Conservation (phyloP, 1,140 invertebrate genomes). For the Antheraea mylitta region DNA sequence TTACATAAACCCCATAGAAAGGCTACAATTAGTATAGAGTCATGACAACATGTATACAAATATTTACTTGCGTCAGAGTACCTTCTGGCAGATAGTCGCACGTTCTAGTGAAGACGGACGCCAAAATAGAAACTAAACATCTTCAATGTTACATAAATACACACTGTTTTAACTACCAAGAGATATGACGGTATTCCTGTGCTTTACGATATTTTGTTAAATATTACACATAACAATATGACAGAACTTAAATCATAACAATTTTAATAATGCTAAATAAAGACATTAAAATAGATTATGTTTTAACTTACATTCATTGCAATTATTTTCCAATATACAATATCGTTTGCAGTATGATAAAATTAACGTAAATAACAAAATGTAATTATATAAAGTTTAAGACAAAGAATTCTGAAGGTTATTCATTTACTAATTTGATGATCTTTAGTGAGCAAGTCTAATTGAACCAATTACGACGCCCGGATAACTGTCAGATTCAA, state of each 20-base stretch:
- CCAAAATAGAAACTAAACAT: neutral
- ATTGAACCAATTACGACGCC: slow-evolving; percentile 40
- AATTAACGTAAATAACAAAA: neutral
- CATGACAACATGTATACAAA: neutral
- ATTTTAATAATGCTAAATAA: no score
- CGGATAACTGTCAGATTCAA: slow-evolving; percentile 27
- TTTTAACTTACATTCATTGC: no score
- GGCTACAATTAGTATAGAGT: neutral
- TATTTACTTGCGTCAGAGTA: neutral
- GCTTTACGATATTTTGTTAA: neutral
- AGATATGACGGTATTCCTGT: neutral
- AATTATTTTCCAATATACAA: no score
- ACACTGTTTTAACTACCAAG: neutral
- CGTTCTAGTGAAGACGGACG: neutral
- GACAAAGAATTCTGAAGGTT: no score
- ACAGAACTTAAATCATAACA: no score
- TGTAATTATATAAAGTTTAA: neutral
- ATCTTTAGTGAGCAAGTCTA: slow-evolving; percentile 13
- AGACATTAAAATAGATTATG: no score
- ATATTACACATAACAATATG: neutral
- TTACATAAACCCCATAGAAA: neutral
- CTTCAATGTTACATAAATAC: neutral
- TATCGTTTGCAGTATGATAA: neutral
- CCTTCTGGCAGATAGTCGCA: neutral
- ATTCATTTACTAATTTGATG: neutral